These are phyloP conservation scores for Neoaliturus tenellus DNA, from an alignment of 2,888 invertebrate genomes.

Conservation along the genomic window DNA sequence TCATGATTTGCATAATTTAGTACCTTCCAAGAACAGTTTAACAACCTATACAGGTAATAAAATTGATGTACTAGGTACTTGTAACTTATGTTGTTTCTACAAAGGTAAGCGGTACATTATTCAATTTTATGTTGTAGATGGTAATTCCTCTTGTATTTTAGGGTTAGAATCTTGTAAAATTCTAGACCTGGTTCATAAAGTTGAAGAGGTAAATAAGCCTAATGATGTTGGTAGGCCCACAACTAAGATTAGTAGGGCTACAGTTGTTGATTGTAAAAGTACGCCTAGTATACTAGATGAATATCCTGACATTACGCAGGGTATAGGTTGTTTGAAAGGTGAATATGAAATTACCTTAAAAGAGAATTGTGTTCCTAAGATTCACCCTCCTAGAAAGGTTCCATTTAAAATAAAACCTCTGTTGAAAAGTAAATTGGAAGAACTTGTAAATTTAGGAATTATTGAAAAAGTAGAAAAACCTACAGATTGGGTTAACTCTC, in stretches of 20 bases:
- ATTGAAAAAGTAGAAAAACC: conserved; percentile 55
- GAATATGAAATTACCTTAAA: conserved; percentile 8
- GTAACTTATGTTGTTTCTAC: neutral
- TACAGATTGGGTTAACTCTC: conserved; percentile 59
- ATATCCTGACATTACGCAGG: neutral
- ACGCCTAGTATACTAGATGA: neutral
- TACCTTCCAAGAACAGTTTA: neutral
- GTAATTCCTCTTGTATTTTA: neutral
- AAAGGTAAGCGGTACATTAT: conserved; percentile 1
- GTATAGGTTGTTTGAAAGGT: conserved; percentile 9
- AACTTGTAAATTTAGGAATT: conserved; percentile 39
- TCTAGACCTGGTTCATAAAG: neutral
- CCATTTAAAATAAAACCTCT: neutral
- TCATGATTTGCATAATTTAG: neutral
- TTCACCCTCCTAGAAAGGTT: conserved; percentile 28
- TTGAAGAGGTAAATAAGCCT: neutral
- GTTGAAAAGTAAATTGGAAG: conserved; percentile 20
- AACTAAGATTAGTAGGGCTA: too few relatives aligned
- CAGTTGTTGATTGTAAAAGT: too few relatives aligned
- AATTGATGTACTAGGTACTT: neutral
- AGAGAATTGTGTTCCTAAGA: neutral
- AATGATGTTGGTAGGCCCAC: neutral
- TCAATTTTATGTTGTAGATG: conserved; percentile 4
- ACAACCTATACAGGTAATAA: conserved; percentile 4
- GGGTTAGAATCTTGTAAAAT: neutral